phyloP scores from a whole-genome alignment of 1,140 invertebrate genomes.

The Hylyphantes graminicola region DNA sequence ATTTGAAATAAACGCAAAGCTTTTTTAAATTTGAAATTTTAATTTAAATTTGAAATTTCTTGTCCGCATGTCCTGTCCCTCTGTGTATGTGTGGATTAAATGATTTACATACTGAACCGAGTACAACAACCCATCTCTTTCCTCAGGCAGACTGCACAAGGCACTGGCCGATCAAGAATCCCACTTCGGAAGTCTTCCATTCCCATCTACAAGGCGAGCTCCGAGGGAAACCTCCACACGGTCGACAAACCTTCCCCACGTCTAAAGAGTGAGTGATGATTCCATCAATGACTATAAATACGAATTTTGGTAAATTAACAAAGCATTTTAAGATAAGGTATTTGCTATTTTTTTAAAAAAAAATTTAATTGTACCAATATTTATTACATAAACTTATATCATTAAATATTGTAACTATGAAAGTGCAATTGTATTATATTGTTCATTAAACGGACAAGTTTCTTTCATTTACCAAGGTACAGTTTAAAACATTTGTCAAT shows the following conservation, averaged over 20 bases:
- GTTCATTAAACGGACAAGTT: no score
- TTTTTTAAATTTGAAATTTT: no score
- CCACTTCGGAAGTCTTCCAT: slow-evolving; percentile 27
- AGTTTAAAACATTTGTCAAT: no score
- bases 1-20: no score
- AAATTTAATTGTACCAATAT: no score
- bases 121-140: slow-evolving; percentile 1
- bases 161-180: slow-evolving; percentile 1
- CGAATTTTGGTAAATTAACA: background rate
- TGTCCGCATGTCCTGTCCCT: background rate
- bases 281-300: background rate
- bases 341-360: no score
- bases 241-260: slow-evolving; percentile 9
- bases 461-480: no score
- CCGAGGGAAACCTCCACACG: slow-evolving; percentile 30
- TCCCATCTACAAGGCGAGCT: slow-evolving; percentile 43
- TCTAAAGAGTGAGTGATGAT: slow-evolving; percentile 18
- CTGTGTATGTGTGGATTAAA: background rate
- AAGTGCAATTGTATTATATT: no score
- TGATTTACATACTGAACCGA: background rate
- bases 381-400: no score
- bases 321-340: background rate
- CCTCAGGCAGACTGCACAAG: slow-evolving; percentile 38
- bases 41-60: no score
- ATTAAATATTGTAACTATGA: no score